Conservation (phyloP, 2,888 invertebrate species). For the Asteroscopus sphinx region DNA sequence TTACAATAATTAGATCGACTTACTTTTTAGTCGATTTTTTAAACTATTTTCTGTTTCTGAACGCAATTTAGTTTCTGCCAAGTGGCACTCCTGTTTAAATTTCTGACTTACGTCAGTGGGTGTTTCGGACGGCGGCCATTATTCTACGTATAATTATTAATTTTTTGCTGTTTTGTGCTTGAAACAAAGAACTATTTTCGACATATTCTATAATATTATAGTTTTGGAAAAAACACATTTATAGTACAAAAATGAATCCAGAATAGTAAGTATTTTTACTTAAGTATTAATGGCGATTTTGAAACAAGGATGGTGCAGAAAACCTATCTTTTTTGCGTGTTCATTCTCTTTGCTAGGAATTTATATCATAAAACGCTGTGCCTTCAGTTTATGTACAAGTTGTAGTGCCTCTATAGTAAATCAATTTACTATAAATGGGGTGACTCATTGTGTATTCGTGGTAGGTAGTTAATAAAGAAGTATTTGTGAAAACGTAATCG, state of each 20-base stretch:
- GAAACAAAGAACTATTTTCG: slow-evolving; percentile 83
- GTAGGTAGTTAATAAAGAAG: slow-evolving; percentile 75
- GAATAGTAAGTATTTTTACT: slow-evolving; percentile 93
- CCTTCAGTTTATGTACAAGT: slow-evolving; percentile 17
- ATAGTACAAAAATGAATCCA: slow-evolving; percentile 93
- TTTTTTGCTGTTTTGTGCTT: slow-evolving; percentile 84
- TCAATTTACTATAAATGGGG: slow-evolving; percentile 63
- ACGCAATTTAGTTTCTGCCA: slow-evolving; percentile 85
- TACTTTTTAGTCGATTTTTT: slow-evolving; percentile 44
- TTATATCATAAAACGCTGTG: slow-evolving; percentile 36
- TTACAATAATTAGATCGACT: not conserved
- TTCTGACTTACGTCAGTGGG: slow-evolving; percentile 89
- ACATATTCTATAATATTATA: slow-evolving; percentile 72
- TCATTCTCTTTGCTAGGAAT: slow-evolving; percentile 73
- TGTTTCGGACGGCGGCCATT: slow-evolving; percentile 89
- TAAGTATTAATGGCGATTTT: slow-evolving; percentile 67
- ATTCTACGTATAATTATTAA: slow-evolving; percentile 86
- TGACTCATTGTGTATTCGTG: slow-evolving; percentile 84
- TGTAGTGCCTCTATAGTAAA: slow-evolving; percentile 34
- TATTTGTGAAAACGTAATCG: slow-evolving; percentile 80
- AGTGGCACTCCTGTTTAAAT: slow-evolving; percentile 87
- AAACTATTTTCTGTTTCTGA: slow-evolving; percentile 57
- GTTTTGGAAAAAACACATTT: slow-evolving; percentile 77
- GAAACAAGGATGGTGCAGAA: slow-evolving; percentile 79
- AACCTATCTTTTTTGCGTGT: slow-evolving; percentile 78